These are phyloP conservation scores for Tolmerus cingulatus DNA, from an alignment of 2,888 invertebrate species.

Conservation along the genomic window DNA sequence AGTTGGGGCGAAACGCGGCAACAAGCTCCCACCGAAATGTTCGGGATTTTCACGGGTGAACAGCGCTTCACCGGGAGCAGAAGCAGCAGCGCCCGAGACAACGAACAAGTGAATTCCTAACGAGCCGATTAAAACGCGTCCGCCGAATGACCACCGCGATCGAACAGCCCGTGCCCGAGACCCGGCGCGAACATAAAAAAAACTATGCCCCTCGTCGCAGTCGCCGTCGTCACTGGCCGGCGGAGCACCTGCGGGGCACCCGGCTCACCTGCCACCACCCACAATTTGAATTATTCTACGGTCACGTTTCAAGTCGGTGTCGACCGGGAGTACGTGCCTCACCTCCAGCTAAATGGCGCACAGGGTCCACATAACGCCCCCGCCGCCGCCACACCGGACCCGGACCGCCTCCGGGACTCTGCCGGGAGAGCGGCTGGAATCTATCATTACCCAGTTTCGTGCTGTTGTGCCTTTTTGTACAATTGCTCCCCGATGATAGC, in stretches of 20 bases:
- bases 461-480: slow-evolving; percentile 12
- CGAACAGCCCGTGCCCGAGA: not conserved
- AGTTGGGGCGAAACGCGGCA: not conserved
- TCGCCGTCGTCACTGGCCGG: not conserved
- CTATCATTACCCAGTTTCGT: slow-evolving; percentile 30
- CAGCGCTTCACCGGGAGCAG: not conserved
- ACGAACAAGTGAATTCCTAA: not conserved
- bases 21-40: not conserved
- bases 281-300: slow-evolving; percentile 23
- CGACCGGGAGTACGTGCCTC: slow-evolving; percentile 6
- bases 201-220: not conserved
- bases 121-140: slow-evolving; percentile 10
- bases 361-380: not conserved
- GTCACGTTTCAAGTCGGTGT: slow-evolving; percentile 12
- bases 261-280: not conserved
- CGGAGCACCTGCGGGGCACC: not conserved
- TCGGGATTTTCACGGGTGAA: not conserved
- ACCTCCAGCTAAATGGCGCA: not conserved
- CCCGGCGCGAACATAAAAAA: not conserved
- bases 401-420: not conserved
- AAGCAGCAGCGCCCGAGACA: not conserved
- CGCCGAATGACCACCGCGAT: slow-evolving; percentile 5
- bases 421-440: not conserved
- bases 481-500: slow-evolving; percentile 7
- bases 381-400: not conserved